phyloP scores from a whole-genome alignment of 2,113 vertebrate species.

The Pampusana beccarii region DNA sequence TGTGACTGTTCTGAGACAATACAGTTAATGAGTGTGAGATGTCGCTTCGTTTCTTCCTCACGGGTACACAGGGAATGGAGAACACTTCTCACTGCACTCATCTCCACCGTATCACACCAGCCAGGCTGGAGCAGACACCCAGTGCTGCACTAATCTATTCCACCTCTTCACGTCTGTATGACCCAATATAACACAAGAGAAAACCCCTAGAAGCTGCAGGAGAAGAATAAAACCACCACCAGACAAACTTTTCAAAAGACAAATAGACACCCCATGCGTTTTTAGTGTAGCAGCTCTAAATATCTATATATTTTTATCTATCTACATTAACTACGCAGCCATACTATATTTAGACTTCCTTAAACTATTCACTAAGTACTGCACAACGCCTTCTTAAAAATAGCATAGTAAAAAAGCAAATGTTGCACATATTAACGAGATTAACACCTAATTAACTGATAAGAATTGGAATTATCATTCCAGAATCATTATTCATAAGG shows the following conservation, averaged over 20 bases:
- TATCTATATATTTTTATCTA: no score
- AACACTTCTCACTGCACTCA: no score
- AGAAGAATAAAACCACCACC: neutral
- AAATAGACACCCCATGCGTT: neutral
- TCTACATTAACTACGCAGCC: neutral
- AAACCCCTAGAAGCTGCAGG: neutral
- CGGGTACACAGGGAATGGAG: no score
- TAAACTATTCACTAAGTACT: neutral
- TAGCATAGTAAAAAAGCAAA: neutral
- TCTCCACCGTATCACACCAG: neutral
- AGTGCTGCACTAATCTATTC: no score
- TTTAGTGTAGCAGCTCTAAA: neutral
- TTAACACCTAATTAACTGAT: conserved; percentile 22
- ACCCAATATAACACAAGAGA: no score
- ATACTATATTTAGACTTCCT: neutral
- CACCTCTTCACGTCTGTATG: no score
- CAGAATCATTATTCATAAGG: neutral
- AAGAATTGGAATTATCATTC: neutral
- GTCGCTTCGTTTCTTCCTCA: no score
- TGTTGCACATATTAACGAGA: neutral
- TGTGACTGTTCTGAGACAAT: no score
- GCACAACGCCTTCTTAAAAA: neutral
- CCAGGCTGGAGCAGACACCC: neutral
- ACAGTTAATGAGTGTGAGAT: no score
- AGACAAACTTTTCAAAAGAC: neutral